Evolutionary conservation across 92 coral and sea anemone species (phyloP), one percentile per base, ranked within the genome.

Genomic region (Hydrozoanthus gracilis): DNA sequence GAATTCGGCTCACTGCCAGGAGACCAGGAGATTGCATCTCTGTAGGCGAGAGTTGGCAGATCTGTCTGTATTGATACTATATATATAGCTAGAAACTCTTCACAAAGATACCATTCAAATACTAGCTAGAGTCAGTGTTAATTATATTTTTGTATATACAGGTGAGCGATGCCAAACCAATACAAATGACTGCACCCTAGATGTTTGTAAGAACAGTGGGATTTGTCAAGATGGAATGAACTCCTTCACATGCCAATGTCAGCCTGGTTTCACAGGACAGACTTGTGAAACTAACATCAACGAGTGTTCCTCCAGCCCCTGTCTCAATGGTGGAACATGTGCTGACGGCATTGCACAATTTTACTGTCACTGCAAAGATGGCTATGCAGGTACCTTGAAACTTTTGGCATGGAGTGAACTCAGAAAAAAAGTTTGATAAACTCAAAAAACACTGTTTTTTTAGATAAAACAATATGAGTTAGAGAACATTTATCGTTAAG

Each of bases 181-280:
- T 65, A 80, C 85, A 8, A 64, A 80, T 48, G 74, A 80, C 74
- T 80, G 85, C 13, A 80, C 85, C 64, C 73, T 73, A n/a, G 73
- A 80, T 80, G 85, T 64, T 80, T 80, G 85, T 69, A 80, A 80
- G 73, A 80, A 80, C 44, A 80, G 72, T 46, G 85, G 85, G 18
- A 80, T 13, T 11, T 80, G 85, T 17, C 85, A 80, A 20, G 85
- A 80, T 80, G 85, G 85, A 17, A 80, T 80, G 85, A 80, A 80
- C 45, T 45, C 74, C 8, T 80, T 80, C 55, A 80, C 14, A 46
- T 80, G 85, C 73, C 51, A 18, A 47, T 80, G 85, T 12, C 73
- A 80, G 60, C 85, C 85, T 12, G 85, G 85, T 45, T 80, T 80
- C 58, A 80, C 85, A 17, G 84, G 84, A 47, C 49, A 61, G 71